A percentile compares a stretch with the other conserved stretches of the same genome.
Conservation (phyloP, 2,888 invertebrate species). For the Plemyria rubiginata region DNA sequence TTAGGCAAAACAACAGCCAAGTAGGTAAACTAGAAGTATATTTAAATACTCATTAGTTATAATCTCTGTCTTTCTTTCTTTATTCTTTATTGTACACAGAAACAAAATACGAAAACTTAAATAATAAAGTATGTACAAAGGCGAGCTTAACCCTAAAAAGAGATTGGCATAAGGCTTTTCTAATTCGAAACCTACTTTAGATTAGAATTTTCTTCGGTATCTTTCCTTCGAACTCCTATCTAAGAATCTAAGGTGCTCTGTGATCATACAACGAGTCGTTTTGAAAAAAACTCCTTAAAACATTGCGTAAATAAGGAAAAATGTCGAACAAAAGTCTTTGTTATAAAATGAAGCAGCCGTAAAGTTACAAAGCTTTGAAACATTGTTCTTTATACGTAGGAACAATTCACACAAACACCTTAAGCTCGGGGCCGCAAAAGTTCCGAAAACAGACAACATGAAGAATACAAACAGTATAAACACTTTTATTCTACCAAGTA, state of each 20-base stretch:
- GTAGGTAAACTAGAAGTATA: too few relatives aligned
- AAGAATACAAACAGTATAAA: conserved; percentile 14
- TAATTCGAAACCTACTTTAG: too few relatives aligned
- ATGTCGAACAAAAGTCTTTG: conserved; percentile 10
- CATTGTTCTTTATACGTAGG: conserved; percentile 22
- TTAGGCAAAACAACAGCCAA: too few relatives aligned
- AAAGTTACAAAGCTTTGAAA: conserved; percentile 27
- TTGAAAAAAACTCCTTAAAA: background rate
- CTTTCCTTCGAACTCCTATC: background rate
- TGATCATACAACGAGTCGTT: background rate
- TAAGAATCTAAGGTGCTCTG: background rate
- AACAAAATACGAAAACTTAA: too few relatives aligned
- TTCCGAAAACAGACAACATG: conserved; percentile 3
- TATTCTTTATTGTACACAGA: too few relatives aligned
- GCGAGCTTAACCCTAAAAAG: too few relatives aligned
- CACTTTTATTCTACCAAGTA: background rate
- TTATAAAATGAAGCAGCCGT: conserved; percentile 21
- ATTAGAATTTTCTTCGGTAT: background rate
- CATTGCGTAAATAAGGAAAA: conserved; percentile 15
- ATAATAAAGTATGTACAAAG: too few relatives aligned
- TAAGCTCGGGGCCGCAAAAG: conserved; percentile 12
- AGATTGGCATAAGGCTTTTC: too few relatives aligned
- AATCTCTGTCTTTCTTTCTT: too few relatives aligned
- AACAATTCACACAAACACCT: conserved; percentile 31
- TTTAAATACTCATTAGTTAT: too few relatives aligned